Evolutionary conservation across 2,888 invertebrate genomes (phyloP).

Genomic region (Trypoxylon attenuatum): DNA sequence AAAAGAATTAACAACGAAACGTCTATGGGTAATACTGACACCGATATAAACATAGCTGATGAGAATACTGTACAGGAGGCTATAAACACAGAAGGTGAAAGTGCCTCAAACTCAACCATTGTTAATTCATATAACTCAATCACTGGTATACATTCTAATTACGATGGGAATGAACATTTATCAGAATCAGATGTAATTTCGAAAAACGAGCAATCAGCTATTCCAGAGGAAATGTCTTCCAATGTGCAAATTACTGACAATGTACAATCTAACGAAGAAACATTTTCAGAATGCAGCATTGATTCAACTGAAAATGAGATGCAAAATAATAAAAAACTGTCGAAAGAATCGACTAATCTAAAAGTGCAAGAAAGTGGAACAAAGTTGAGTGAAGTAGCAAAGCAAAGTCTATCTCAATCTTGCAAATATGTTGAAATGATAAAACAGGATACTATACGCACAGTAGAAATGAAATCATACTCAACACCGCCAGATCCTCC

Average conservation of each 20-base stretch:
- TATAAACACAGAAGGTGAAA: slow-evolving; percentile 12
- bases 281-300: slow-evolving; percentile 3
- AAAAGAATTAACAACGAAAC: slow-evolving; percentile 52
- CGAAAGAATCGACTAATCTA: slow-evolving; percentile 19
- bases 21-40: slow-evolving; percentile 45
- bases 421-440: slow-evolving; percentile 40
- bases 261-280: slow-evolving; percentile 1
- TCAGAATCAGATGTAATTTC: slow-evolving; percentile 54
- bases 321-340: slow-evolving; percentile 28
- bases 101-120: not conserved
- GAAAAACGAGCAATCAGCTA: not conserved
- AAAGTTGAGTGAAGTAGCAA: too few relatives aligned
- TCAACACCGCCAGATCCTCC: slow-evolving; percentile 74
- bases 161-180: slow-evolving; percentile 53
- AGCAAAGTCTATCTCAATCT: too few relatives aligned
- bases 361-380: slow-evolving; percentile 22
- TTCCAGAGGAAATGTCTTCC: too few relatives aligned
- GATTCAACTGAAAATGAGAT: slow-evolving; percentile 22
- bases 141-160: slow-evolving; percentile 21
- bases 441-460: slow-evolving; percentile 58
- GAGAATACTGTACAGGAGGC: slow-evolving; percentile 9
- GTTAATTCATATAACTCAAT: slow-evolving; percentile 1
- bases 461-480: slow-evolving; percentile 72
- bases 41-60: slow-evolving; percentile 23
- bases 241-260: slow-evolving; percentile 7